These are phyloP conservation scores for Ommatoiulus sabulosus DNA, from an alignment of 2,888 invertebrate genomes.

Conservation along the genomic window DNA sequence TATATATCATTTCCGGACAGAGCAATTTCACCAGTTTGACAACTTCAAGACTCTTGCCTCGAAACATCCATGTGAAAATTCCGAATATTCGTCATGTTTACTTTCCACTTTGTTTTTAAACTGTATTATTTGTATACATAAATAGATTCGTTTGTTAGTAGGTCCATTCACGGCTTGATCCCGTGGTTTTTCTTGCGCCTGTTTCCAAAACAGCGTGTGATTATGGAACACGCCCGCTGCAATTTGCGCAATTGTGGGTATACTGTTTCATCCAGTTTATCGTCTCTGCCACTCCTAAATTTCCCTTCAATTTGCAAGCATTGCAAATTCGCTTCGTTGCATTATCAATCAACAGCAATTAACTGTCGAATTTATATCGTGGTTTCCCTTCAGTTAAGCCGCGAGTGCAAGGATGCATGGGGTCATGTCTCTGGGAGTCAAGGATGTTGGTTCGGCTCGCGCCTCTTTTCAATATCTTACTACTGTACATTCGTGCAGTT, in stretches of 20 bases:
- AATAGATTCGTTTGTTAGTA: not conserved
- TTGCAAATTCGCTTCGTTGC: not conserved
- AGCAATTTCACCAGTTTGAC: not conserved
- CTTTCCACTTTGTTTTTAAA: not conserved
- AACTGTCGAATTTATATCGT: too few relatives aligned
- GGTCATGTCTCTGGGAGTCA: too few relatives aligned
- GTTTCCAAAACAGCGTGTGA: slow-evolving; percentile 14
- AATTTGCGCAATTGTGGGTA: slow-evolving; percentile 2
- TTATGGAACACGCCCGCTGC: slow-evolving; percentile 1
- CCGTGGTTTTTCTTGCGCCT: not conserved
- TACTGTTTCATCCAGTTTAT: not conserved
- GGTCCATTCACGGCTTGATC: not conserved
- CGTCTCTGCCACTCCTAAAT: not conserved
- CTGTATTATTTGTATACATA: not conserved
- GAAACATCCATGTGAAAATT: not conserved
- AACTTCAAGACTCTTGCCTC: not conserved
- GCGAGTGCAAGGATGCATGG: too few relatives aligned
- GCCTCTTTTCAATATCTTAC: too few relatives aligned
- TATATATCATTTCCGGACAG: not conserved
- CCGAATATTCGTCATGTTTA: not conserved
- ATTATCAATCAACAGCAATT: too few relatives aligned
- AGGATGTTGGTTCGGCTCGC: too few relatives aligned
- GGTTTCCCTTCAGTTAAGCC: too few relatives aligned
- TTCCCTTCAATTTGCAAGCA: not conserved
- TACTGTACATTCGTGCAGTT: too few relatives aligned